Evolutionary conservation across 1,140 invertebrate species (phyloP), one percentile per base, ranked within the genome.

Genomic region (Bicyclus anynana): DNA sequence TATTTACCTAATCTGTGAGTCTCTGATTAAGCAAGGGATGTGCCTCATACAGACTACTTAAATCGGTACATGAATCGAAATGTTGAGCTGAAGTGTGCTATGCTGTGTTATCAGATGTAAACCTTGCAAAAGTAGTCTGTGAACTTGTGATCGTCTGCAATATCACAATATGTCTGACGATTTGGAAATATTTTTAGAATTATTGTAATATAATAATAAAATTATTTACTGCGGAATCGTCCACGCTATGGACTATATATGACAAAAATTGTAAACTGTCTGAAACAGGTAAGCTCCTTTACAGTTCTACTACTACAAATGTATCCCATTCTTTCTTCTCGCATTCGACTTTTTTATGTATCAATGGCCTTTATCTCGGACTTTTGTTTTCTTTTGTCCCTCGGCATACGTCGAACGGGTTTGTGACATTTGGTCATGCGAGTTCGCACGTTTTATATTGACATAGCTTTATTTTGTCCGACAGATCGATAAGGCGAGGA

Each of bases 151-250:
- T 72, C 76, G 83, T 87, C 84, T 87, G 75, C 82, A 87, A 87
- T 84, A 89, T 89, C 86, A 74, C 87, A 89, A 89, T 85, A 89
- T 89, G 87, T 89, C 87, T 81, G 87, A 87, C 83, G 77, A 86
- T 81, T 87, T 85, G 69, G 80, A 84, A 87, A 85, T 87, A 87
- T 84, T 84, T 84, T 85, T 85, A 87, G 82, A 82, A 72, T 80
- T 73, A 81, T 71, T 68, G 60, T 82, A 75, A 65, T 65, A 59
- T 65, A 78, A 73, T 78, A 77, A 67, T 72, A 69, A 53, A 67
- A 60, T 59, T 38, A 69, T 73, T 49, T 69, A 77, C 73, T 70
- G 72, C 62, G 72, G 56, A 70, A 54, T 69, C 65, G 72, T 75
- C 53, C 59, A 75, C 76, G 76, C 56, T 65, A 87, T 84, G 81